These are phyloP conservation scores for Actinostola sp. DNA, from an alignment of 92 coral and sea anemone genomes.

Conservation along the genomic window DNA sequence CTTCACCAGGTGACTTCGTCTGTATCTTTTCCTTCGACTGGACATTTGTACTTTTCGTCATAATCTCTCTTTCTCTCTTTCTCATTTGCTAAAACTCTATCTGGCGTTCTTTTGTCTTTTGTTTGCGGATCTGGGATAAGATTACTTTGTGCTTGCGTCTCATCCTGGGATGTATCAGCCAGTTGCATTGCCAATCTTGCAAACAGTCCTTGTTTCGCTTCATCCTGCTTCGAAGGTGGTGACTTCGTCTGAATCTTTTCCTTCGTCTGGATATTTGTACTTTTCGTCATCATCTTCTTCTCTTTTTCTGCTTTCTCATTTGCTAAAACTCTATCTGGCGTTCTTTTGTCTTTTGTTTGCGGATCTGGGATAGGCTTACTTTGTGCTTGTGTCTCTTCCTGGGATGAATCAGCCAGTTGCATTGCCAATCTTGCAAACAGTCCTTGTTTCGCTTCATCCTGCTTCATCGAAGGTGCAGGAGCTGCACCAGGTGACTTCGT, in stretches of 20 bases:
- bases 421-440: too few species aligned
- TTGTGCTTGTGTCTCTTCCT: too few species aligned
- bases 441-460: too few species aligned
- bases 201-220: background rate
- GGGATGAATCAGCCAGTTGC: too few species aligned
- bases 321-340: background rate
- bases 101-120: background rate
- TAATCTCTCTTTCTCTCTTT: background rate
- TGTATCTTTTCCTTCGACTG: background rate
- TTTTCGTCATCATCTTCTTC: too few species aligned
- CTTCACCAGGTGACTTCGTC: background rate
- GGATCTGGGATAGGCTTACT: too few species aligned
- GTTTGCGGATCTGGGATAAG: background rate
- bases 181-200: constrained; percentile 8
- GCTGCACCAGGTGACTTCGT: background rate
- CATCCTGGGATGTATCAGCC: background rate
- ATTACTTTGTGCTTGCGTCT: background rate
- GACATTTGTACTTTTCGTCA: background rate
- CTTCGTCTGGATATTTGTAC: too few species aligned
- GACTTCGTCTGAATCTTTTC: too few species aligned
- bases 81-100: background rate
- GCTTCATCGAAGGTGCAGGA: too few species aligned
- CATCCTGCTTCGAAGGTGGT: background rate
- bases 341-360: too few species aligned
- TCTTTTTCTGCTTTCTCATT: background rate